A percentile compares a stretch with the other conserved stretches of the same genome.
Conservation (phyloP, 2,888 invertebrate genomes). For the Pilophorus perplexus region DNA sequence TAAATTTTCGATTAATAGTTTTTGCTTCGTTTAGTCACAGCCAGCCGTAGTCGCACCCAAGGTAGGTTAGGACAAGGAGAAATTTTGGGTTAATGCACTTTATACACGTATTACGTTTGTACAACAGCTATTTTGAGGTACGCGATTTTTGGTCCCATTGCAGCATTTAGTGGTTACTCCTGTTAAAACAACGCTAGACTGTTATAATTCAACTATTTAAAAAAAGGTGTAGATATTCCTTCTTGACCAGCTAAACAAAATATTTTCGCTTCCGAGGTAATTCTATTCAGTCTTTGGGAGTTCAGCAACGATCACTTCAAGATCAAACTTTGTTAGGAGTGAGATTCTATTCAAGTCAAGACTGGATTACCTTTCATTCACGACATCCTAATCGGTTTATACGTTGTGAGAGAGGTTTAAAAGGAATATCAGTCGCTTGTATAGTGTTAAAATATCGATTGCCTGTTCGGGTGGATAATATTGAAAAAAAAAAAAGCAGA, state of each 20-base stretch:
- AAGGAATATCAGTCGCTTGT: no score
- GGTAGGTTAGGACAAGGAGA: background rate
- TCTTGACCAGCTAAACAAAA: no score
- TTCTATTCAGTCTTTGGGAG: background rate
- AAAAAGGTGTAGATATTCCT: background rate
- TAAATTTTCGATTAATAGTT: background rate
- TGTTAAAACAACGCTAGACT: background rate
- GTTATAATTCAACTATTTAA: background rate
- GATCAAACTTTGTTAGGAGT: background rate
- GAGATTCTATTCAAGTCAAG: background rate
- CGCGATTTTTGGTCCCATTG: constrained; percentile 6
- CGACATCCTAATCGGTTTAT: no score
- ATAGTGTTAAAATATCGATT: no score
- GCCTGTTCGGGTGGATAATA: no score
- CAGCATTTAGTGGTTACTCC: background rate
- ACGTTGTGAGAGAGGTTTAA: no score
- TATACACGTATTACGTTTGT: no score
- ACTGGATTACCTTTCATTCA: no score
- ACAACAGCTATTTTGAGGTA: no score
- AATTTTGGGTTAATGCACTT: no score
- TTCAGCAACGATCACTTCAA: no score
- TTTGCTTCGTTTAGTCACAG: constrained; percentile 27
- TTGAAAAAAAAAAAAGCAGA: no score
- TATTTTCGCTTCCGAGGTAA: background rate
- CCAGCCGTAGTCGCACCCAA: constrained; percentile 25